Conservation (phyloP, 2,797 vertebrate species). For the Pseudomugil tenellus region DNA sequence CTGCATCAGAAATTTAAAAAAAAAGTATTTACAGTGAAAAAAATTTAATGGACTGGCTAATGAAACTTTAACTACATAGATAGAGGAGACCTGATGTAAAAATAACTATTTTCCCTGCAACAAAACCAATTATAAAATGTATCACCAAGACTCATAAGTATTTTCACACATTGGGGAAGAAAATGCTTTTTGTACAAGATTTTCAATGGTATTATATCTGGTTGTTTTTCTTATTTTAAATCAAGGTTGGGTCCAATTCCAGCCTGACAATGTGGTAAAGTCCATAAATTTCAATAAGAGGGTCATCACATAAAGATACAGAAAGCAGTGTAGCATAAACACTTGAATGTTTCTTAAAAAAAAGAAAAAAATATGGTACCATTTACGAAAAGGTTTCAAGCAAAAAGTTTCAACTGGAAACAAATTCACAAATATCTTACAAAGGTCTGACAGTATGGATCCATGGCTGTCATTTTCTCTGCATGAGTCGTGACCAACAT, state of each 20-base stretch:
- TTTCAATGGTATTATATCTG: too few relatives aligned
- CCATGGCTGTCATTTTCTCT: constrained; percentile 35
- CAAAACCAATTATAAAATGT: constrained; percentile 71
- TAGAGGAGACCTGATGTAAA: constrained; percentile 42
- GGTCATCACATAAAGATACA: constrained; percentile 36
- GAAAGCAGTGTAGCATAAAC: constrained; percentile 35
- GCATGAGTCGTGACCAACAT: constrained; percentile 21
- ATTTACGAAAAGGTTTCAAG: constrained; percentile 61
- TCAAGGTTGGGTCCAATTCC: constrained; percentile 3
- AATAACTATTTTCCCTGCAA: constrained; percentile 45
- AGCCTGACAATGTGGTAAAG: constrained; percentile 29
- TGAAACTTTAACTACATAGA: constrained; percentile 54
- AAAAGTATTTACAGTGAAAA: constrained; percentile 55
- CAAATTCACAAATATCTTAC: constrained; percentile 37
- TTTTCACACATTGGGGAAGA: constrained; percentile 39
- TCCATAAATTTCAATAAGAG: constrained; percentile 40
- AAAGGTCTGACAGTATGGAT: constrained; percentile 44
- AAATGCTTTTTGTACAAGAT: constrained; percentile 66
- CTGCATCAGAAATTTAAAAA: constrained; percentile 57
- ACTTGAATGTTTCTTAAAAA: constrained; percentile 12
- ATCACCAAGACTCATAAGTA: constrained; percentile 58
- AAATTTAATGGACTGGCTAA: constrained; percentile 47
- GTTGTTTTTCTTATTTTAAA: too few relatives aligned
- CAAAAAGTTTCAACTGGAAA: constrained; percentile 41
- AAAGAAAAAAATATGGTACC: constrained; percentile 47